Base-by-base conservation (phyloP, 2,113 vertebrate species). In the Zingel zingel region DNA sequence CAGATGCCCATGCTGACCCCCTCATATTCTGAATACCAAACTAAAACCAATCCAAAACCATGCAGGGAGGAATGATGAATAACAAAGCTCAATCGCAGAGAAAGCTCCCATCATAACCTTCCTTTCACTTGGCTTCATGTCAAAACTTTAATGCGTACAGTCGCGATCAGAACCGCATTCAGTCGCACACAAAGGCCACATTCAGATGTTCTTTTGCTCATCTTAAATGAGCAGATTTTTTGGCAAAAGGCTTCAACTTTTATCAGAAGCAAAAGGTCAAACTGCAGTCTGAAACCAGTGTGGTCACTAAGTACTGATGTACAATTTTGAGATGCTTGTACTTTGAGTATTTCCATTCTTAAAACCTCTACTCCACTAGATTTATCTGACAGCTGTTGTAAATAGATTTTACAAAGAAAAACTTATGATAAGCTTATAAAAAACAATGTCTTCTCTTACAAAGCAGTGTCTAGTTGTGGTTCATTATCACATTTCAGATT, bases 21-120 rank as follows among this genome's bases (percentile, higher is more conserved):
- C 43, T 82, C 68, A 67, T 50, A 62, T 67, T 71, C 72, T 76
- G 76, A 82, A 90, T 83, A 76, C 77, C 84, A 85, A 90, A 83
- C 75, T 66, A 77, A 87, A 88, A 86, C 59, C 65, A 33, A 69
- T 86, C 85, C 79, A 84, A 77, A 77, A 70, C 82, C 78, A 79
- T 43, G 48, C 45, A 74, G 51, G 57, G 61, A 75, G 51, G 36
- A 4, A 51, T 21, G 16, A 56, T 74, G 67, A 85, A 69, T 11
- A 81, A 84, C 69, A 50, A 53, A 66, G 16, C 45, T 57, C 63
- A 23, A 56, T 19, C 30, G 50, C 79, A n/a, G 72, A 51, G 57
- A 59, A 12, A 19, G 53, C 43, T 86, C 36, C 75, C 23, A 4
- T 57, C 67, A 16, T 21, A 71, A 85, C 56, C 67, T 47, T 53